phyloP scores from a whole-genome alignment of 2,888 invertebrate species.

The Drosophila sordidula region DNA sequence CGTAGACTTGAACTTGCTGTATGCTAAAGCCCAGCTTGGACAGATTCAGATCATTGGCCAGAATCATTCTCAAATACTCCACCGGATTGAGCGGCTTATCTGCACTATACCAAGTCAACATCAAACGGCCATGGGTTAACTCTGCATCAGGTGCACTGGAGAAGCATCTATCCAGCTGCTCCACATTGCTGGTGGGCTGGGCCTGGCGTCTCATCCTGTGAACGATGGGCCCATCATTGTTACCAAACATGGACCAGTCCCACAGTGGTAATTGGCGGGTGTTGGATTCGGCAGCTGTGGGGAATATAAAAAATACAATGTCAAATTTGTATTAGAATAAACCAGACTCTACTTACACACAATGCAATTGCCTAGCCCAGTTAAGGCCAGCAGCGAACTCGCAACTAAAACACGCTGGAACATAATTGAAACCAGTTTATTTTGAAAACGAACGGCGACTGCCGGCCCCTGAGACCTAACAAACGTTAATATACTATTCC shows the following conservation, averaged over 20 bases:
- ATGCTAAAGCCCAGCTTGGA: not conserved
- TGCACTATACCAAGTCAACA: conserved; percentile 4
- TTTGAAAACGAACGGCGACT: conserved; percentile 7
- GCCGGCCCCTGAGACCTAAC: not conserved
- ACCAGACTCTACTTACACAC: conserved; percentile 7
- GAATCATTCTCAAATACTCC: conserved; percentile 5
- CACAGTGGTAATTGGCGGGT: not conserved
- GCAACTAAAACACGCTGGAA: not conserved
- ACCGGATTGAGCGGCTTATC: not conserved
- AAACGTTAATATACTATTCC: not conserved
- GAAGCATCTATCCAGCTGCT: conserved; percentile 11
- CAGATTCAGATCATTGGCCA: conserved; percentile 14
- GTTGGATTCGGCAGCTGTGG: conserved; percentile 1
- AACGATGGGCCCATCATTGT: not conserved
- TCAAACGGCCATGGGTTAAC: conserved; percentile 18
- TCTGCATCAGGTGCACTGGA: not conserved
- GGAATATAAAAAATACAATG: conserved; percentile 2
- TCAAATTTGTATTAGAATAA: conserved; percentile 11
- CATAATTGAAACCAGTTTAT: conserved; percentile 14
- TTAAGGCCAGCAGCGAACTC: not conserved
- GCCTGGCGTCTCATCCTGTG: not conserved
- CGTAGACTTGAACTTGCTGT: not conserved
- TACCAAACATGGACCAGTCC: conserved; percentile 1
- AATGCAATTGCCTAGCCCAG: conserved; percentile 4
- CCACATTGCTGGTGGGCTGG: not conserved